Base-by-base conservation (phyloP, 2,797 vertebrate genomes). In the Arrhamphus sclerolepis region DNA sequence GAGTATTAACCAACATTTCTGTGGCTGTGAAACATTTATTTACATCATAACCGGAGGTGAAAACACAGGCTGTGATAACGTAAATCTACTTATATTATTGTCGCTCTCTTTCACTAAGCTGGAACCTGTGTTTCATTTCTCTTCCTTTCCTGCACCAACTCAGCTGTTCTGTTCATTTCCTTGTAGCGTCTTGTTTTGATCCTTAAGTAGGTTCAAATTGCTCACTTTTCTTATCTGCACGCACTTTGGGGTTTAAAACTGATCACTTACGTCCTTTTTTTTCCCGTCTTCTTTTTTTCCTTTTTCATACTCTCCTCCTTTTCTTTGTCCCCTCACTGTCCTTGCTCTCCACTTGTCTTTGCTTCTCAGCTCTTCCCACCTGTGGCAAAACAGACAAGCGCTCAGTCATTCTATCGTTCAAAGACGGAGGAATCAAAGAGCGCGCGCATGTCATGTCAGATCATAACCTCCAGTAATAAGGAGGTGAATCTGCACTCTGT, bases 331-430 rank as follows among this genome's bases (percentile, higher is more conserved):
- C 34, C 34, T n/a, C 29, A 40, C 10, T 70, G 42, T 62, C 54
- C 60, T 57, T 61, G 85, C 87, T 88, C 75, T 90, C 89, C 87
- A 89, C 92, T 85, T 92, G 82, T 89, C 87, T 70, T 78, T 88
- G 91, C 89, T 88, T 84, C 91, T 92, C 93, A 96, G 95, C 94
- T 94, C 34, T 38, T 16, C 92, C 93, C 95, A 86, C 94, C 95
- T 90, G 86, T 94, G 93, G 91, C 92, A 90, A 92, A 94, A 94
- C 95, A 93, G 91, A 94, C 95, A 91, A 95, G 94, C 90, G 84
- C 95, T 84, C 91, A 95, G 92, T 95, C 92, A 77, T 97, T 94
- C 94, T 97, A 94, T 95, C 93, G 94, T 93, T 95, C 94, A 38
- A 38, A 38, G 34, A 38, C 13, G 92, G 94, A 95, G 93, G 93